A percentile compares a stretch with the other conserved stretches of the same genome.
Evolutionary conservation across 2,113 vertebrate genomes (phyloP).

Genomic region (Gadus chalcogrammus): DNA sequence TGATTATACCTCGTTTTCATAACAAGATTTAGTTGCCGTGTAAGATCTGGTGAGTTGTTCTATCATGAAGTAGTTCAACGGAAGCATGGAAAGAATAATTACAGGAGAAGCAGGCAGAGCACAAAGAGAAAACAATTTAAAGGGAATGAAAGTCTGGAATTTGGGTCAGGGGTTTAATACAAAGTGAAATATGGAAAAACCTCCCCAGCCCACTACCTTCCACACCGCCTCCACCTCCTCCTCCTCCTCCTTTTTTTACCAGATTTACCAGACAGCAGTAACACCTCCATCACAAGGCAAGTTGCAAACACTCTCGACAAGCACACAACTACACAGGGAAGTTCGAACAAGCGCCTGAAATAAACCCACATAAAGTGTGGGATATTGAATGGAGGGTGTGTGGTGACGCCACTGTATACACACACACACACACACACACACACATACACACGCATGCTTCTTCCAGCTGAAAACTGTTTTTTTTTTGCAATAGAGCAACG

Average conservation of each 20-base stretch:
- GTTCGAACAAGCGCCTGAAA: no score
- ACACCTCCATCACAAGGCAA: not conserved
- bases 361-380: no score
- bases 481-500: no score
- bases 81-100: conserved; percentile 48
- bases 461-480: no score
- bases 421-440: no score
- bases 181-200: not conserved
- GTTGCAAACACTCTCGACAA: not conserved
- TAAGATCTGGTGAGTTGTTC: conserved; percentile 31
- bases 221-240: not conserved
- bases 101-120: conserved; percentile 40
- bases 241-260: no score
- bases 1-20: conserved; percentile 8
- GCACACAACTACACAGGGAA: no score
- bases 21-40: conserved; percentile 10
- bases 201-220: not conserved
- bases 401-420: no score
- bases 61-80: conserved; percentile 40
- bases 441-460: no score
- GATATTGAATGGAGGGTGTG: no score
- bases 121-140: conserved; percentile 22
- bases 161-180: not conserved
- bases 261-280: not conserved
- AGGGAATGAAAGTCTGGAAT: not conserved